Percentiles rank a stretch among this genome's conserved stretches.
phyloP scores from a whole-genome alignment of 2,888 invertebrate species.

The Carterocephalus palaemon region DNA sequence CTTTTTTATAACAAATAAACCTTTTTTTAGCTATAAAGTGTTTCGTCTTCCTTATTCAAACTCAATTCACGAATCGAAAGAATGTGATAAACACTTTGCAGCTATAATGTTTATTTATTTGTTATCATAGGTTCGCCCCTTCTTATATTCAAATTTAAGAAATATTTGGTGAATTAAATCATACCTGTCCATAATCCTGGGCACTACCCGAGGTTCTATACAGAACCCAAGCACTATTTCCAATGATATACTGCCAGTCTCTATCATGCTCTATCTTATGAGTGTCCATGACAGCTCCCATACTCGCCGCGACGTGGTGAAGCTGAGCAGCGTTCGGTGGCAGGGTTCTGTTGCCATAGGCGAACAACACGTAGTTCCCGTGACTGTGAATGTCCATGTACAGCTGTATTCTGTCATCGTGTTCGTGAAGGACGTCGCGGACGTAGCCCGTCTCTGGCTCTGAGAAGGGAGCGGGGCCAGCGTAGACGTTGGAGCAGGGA shows the following conservation, averaged over 20 bases:
- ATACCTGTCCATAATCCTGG: constrained; percentile 54
- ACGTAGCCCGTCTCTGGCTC: constrained; percentile 80
- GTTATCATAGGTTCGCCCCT: too few relatives aligned
- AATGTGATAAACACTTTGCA: too few relatives aligned
- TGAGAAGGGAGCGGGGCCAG: constrained; percentile 80
- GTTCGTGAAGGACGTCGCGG: constrained; percentile 68
- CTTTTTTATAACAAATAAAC: too few relatives aligned
- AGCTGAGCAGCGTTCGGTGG: constrained; percentile 39
- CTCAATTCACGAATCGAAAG: too few relatives aligned
- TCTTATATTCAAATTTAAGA: too few relatives aligned
- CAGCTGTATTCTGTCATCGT: constrained; percentile 40
- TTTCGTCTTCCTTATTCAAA: too few relatives aligned
- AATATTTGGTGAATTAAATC: too few relatives aligned
- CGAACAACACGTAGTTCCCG: constrained; percentile 81
- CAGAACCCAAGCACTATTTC: constrained; percentile 47
- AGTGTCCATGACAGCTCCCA: constrained; percentile 52
- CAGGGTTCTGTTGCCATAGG: constrained; percentile 70
- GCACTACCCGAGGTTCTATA: constrained; percentile 51
- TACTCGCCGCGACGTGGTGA: constrained; percentile 44
- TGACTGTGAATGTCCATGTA: constrained; percentile 84
- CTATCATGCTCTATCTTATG: constrained; percentile 40
- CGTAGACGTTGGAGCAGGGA: constrained; percentile 79
- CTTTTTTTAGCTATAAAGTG: too few relatives aligned
- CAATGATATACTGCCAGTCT: constrained; percentile 44
- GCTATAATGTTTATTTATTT: too few relatives aligned